Conservation (phyloP, 2,797 vertebrate genomes). For the Hippopotamyrus pictus region DNA sequence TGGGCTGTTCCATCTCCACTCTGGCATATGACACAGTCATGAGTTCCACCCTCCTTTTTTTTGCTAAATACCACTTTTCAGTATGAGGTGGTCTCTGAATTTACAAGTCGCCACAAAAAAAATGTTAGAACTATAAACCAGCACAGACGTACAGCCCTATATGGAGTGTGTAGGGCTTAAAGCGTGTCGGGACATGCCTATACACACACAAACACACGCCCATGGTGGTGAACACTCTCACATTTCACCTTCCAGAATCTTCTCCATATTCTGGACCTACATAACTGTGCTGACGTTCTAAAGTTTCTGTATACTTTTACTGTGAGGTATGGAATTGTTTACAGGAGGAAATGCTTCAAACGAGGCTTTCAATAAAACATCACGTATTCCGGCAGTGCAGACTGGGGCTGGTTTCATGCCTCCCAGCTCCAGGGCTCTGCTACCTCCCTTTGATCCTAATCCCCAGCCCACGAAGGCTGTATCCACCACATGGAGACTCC, state of each 20-base stretch:
- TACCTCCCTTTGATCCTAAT: background rate
- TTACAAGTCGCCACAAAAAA: background rate
- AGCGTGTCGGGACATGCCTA: background rate
- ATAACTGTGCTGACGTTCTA: background rate
- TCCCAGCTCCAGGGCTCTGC: background rate
- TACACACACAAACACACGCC: background rate
- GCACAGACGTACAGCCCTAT: background rate
- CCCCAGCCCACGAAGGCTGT: background rate
- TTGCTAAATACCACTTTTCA: constrained; percentile 2
- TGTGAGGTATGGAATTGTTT: background rate
- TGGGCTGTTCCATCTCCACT: background rate
- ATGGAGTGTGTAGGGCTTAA: background rate
- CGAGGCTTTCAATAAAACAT: background rate
- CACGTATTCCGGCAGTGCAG: background rate
- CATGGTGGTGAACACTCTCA: background rate
- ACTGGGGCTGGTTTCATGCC: background rate
- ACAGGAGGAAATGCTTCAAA: background rate
- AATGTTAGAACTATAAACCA: background rate
- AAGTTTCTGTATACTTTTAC: background rate
- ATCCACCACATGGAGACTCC: background rate
- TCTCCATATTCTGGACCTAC: background rate
- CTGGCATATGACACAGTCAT: background rate
- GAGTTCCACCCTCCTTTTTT: background rate
- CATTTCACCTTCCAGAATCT: constrained; percentile 4
- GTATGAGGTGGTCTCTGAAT: background rate